These are phyloP conservation scores for Xestia rhomboidea DNA, from an alignment of 2,888 invertebrate species.

Conservation along the genomic window DNA sequence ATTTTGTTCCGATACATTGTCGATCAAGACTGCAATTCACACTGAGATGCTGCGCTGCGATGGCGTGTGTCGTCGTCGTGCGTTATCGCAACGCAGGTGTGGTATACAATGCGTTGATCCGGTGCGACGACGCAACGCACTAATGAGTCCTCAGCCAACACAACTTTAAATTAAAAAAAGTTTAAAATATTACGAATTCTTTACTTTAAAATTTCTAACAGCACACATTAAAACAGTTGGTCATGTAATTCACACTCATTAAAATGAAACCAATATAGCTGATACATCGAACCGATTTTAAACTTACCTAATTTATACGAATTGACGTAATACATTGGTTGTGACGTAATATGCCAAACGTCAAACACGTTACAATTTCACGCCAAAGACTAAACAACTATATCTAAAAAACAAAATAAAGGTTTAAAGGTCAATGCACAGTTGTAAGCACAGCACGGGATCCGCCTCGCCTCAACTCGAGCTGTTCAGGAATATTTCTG, in stretches of 20 bases:
- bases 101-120: too few relatives aligned
- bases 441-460: neutral
- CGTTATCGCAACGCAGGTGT: too few relatives aligned
- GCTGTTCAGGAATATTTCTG: neutral
- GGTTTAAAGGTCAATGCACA: constrained; percentile 8
- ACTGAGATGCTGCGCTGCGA: too few relatives aligned
- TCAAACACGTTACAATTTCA: constrained; percentile 27
- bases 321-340: constrained; percentile 16
- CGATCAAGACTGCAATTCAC: too few relatives aligned
- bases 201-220: neutral
- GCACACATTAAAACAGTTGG: neutral
- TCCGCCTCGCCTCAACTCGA: neutral
- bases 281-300: constrained; percentile 26
- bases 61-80: too few relatives aligned
- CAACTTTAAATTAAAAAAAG: neutral
- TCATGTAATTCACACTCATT: constrained; percentile 6
- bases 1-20: too few relatives aligned
- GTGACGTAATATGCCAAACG: constrained; percentile 16
- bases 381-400: constrained; percentile 56
- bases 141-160: too few relatives aligned
- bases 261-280: constrained; percentile 13
- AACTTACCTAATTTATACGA: constrained; percentile 51
- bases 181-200: neutral
- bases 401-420: constrained; percentile 53
- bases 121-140: too few relatives aligned